A percentile compares a stretch with the other conserved stretches of the same genome.
Conservation (phyloP, 2,797 vertebrate genomes). For the Semotilus atromaculatus region DNA sequence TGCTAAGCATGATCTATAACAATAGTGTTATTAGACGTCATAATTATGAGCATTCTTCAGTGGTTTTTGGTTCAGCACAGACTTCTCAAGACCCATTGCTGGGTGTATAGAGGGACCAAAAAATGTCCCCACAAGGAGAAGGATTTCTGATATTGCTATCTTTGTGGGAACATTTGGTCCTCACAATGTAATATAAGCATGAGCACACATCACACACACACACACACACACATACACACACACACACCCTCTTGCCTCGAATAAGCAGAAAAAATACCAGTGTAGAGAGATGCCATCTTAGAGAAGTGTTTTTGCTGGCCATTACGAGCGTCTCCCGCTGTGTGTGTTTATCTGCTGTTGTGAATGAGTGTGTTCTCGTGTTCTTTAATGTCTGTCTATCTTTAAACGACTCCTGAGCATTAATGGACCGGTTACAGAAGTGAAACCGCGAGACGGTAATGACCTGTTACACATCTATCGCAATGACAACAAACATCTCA, state of each 20-base stretch:
- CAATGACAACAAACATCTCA: not conserved
- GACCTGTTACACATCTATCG: not conserved
- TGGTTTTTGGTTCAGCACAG: not conserved
- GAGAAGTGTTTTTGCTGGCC: conserved; percentile 2
- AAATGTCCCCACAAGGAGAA: too few relatives aligned
- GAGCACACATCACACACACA: not conserved
- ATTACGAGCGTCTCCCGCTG: not conserved
- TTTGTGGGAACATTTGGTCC: too few relatives aligned
- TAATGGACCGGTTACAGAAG: not conserved
- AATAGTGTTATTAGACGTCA: not conserved
- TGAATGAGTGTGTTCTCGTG: not conserved
- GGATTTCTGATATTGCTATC: too few relatives aligned
- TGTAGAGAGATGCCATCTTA: not conserved
- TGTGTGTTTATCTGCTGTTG: not conserved
- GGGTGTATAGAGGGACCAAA: too few relatives aligned
- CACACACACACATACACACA: too few relatives aligned
- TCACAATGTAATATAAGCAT: too few relatives aligned
- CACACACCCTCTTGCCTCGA: not conserved
- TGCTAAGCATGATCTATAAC: not conserved
- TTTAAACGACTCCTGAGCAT: conserved; percentile 1
- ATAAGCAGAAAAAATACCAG: not conserved
- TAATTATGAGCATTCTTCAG: not conserved
- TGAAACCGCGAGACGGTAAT: not conserved
- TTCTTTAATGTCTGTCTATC: not conserved
- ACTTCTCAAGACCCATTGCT: not conserved